Evolutionary conservation across 2,888 invertebrate species (phyloP).

Genomic region (Marronus borbonicus): DNA sequence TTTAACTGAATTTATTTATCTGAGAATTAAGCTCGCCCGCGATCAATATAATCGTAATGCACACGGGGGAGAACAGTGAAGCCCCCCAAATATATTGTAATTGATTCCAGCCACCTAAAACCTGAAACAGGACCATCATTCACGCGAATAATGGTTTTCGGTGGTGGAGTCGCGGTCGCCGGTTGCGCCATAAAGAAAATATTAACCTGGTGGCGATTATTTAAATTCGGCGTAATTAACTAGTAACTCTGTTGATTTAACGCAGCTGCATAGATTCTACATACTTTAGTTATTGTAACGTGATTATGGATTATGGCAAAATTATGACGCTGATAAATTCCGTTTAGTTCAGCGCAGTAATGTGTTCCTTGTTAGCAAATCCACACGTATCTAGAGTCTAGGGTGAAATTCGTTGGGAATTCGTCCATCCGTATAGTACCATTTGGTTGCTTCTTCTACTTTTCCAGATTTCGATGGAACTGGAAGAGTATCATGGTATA

Average conservation of each 20-base stretch:
- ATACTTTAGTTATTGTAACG: not conserved
- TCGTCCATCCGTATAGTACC: too few species aligned
- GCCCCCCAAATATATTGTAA: slow-evolving; percentile 48
- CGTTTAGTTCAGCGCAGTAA: too few species aligned
- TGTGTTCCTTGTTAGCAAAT: too few species aligned
- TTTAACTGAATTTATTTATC: slow-evolving; percentile 52
- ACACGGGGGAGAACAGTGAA: slow-evolving; percentile 30
- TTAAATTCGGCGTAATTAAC: not conserved
- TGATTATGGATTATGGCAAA: not conserved
- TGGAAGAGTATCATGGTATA: too few species aligned
- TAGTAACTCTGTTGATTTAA: slow-evolving; percentile 12
- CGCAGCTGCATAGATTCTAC: not conserved
- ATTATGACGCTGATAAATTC: too few species aligned
- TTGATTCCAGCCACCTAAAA: slow-evolving; percentile 47
- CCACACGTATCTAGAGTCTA: too few species aligned
- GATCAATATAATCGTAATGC: slow-evolving; percentile 45
- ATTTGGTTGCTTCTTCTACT: too few species aligned
- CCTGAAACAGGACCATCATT: slow-evolving; percentile 33
- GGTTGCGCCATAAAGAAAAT: slow-evolving; percentile 25
- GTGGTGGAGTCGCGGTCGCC: slow-evolving; percentile 8
- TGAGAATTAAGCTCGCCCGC: slow-evolving; percentile 49
- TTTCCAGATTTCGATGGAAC: too few species aligned
- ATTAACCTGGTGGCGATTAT: slow-evolving; percentile 1
- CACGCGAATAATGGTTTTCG: slow-evolving; percentile 37
- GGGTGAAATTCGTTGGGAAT: too few species aligned